phyloP scores from a whole-genome alignment of 1,140 invertebrate genomes.

The Tetramorium alpestre region DNA sequence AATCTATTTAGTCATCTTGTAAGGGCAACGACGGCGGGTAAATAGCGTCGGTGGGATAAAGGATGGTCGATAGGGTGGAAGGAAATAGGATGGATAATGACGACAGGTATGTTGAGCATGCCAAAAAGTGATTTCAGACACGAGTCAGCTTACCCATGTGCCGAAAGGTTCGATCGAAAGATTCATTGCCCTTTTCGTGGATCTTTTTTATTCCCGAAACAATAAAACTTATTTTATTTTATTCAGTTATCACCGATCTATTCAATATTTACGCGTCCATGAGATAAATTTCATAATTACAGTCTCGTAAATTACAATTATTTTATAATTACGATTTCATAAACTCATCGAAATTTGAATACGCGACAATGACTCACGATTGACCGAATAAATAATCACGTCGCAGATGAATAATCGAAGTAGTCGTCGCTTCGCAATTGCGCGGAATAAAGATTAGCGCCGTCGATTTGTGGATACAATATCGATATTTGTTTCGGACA shows the following conservation, averaged over 20 bases:
- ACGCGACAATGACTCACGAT: not conserved
- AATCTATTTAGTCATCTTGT: slow-evolving; percentile 24
- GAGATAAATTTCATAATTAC: no score
- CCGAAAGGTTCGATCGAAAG: not conserved
- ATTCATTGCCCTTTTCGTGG: not conserved
- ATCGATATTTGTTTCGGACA: not conserved
- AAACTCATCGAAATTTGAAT: not conserved
- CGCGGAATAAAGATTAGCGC: not conserved
- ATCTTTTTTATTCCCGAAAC: not conserved
- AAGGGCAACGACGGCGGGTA: not conserved
- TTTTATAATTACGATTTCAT: no score
- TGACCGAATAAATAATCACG: not conserved
- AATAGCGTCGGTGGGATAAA: slow-evolving; percentile 26
- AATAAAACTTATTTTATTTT: not conserved
- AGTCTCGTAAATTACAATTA: no score
- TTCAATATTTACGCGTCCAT: no score
- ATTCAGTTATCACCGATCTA: not conserved
- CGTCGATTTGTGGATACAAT: not conserved
- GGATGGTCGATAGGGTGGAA: slow-evolving; percentile 60
- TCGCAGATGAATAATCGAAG: slow-evolving; percentile 3
- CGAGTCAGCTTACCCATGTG: slow-evolving; percentile 15
- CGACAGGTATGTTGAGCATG: not conserved
- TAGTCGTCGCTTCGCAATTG: not conserved
- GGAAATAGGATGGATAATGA: slow-evolving; percentile 19
- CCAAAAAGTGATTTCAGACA: slow-evolving; percentile 8